Percentiles rank a stretch among this genome's conserved stretches.
Conservation (phyloP, 2,888 invertebrate genomes). For the Tachina lurida region DNA sequence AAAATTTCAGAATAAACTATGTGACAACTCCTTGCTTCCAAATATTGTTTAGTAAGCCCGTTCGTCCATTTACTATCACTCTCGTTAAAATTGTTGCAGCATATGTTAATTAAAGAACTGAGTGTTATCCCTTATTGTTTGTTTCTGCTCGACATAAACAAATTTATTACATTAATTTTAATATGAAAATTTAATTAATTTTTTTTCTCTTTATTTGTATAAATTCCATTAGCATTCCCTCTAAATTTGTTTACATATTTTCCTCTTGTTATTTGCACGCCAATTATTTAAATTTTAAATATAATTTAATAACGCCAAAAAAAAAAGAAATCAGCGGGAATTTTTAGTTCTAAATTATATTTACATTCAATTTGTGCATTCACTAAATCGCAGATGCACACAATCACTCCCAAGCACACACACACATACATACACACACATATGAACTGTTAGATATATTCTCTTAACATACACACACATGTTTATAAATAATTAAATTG, state of each 20-base stretch:
- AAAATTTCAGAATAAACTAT: background rate
- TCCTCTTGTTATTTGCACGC: background rate
- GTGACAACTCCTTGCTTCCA: too few relatives aligned
- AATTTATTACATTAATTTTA: conserved; percentile 35
- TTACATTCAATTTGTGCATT: conserved; percentile 60
- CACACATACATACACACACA: background rate
- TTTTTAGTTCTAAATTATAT: conserved; percentile 59
- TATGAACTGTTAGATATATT: background rate
- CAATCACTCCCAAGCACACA: background rate
- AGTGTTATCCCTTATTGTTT: background rate
- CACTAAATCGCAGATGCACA: background rate
- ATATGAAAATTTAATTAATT: conserved; percentile 37
- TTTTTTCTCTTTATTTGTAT: conserved; percentile 3
- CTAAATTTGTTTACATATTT: conserved; percentile 15
- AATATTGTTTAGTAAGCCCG: too few relatives aligned
- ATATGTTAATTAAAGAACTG: background rate
- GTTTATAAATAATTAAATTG: conserved; percentile 55
- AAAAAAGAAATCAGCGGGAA: conserved; percentile 17
- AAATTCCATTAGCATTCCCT: conserved; percentile 33
- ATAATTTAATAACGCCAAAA: conserved; percentile 39
- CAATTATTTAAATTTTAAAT: conserved; percentile 57
- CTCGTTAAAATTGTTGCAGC: background rate
- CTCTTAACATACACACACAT: conserved; percentile 4
- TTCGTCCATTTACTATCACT: background rate
- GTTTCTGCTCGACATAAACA: background rate